A percentile compares a stretch with the other conserved stretches of the same genome.
Conservation (phyloP, 2,113 vertebrate species). For the Stomatorhinus ivindoensis region DNA sequence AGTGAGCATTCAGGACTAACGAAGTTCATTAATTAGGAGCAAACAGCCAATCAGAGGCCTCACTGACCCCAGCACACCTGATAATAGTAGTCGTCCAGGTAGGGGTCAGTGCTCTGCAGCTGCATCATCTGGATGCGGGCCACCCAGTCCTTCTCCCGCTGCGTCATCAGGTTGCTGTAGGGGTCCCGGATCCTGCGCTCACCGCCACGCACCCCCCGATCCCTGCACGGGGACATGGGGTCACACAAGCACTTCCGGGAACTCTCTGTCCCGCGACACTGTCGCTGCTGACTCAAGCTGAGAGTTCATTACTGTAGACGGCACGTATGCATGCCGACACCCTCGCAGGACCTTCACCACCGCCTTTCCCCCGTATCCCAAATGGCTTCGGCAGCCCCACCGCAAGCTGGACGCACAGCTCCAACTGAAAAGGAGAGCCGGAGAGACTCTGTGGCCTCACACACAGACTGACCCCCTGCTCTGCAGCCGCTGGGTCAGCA, state of each 20-base stretch:
- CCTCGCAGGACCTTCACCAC: neutral
- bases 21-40: neutral
- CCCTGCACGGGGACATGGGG: slow-evolving; percentile 52
- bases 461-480: slow-evolving; percentile 63
- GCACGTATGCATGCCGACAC: neutral
- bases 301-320: neutral
- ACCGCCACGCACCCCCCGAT: slow-evolving; percentile 59
- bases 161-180: slow-evolving; percentile 93
- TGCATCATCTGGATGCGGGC: slow-evolving; percentile 98
- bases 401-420: neutral
- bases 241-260: neutral
- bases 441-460: neutral
- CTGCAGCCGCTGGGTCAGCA: slow-evolving; percentile 86
- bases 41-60: neutral
- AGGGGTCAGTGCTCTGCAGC: slow-evolving; percentile 92
- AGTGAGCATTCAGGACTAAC: neutral
- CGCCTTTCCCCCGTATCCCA: neutral
- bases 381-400: neutral
- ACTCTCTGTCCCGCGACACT: neutral
- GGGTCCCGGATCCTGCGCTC: slow-evolving; percentile 77
- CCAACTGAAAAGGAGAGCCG: neutral
- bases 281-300: neutral
- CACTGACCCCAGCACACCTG: slow-evolving; percentile 51
- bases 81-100: slow-evolving; percentile 95
- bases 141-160: slow-evolving; percentile 95